phyloP scores from a whole-genome alignment of 2,888 invertebrate species.

The Scaptomyza flava region DNA sequence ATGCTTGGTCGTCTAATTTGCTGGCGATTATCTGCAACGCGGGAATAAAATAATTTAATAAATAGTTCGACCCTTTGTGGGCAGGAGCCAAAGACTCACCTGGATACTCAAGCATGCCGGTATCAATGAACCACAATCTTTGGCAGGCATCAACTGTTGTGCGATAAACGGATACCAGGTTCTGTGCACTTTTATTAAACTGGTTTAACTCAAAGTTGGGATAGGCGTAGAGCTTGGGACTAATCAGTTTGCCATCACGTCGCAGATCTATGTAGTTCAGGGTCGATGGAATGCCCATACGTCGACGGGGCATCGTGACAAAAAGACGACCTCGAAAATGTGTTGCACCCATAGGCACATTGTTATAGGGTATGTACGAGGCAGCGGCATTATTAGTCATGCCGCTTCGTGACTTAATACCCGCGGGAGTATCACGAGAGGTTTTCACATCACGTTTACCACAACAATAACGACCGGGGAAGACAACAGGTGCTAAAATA shows the following conservation, averaged over 20 bases:
- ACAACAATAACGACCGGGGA: conserved; percentile 38
- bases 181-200: conserved; percentile 66
- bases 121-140: conserved; percentile 92
- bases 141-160: conserved; percentile 89
- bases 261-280: conserved; percentile 85
- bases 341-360: conserved; percentile 83
- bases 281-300: conserved; percentile 87
- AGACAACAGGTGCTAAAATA: conserved; percentile 56
- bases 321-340: conserved; percentile 87
- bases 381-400: background rate
- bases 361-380: conserved; percentile 82
- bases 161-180: conserved; percentile 89
- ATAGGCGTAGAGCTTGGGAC: conserved; percentile 82
- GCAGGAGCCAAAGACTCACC: conserved; percentile 83
- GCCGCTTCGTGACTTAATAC: conserved; percentile 23
- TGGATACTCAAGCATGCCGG: conserved; percentile 89
- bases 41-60: background rate
- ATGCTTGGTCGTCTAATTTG: conserved; percentile 87
- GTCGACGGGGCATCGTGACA: conserved; percentile 89
- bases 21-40: conserved; percentile 73
- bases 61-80: no score
- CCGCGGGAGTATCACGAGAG: conserved; percentile 56
- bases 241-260: conserved; percentile 78
- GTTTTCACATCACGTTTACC: conserved; percentile 53
- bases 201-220: conserved; percentile 81